phyloP scores from a whole-genome alignment of 1,140 invertebrate species.

The Papilio glaucus region DNA sequence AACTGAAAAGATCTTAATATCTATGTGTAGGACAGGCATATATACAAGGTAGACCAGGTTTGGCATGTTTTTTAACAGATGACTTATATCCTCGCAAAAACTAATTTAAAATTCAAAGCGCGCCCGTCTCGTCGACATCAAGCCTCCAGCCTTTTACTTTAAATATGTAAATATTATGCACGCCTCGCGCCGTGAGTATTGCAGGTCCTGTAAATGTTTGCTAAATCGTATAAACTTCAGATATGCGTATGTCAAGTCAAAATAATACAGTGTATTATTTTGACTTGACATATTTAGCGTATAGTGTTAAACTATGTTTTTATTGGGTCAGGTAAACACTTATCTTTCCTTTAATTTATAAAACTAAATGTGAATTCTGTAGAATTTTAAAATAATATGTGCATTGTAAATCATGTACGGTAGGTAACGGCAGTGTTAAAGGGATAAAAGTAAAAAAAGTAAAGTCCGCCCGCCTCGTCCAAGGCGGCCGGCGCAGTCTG shows the following conservation, averaged over 20 bases:
- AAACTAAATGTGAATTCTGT: neutral
- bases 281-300: neutral
- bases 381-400: neutral
- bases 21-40: neutral
- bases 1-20: no score
- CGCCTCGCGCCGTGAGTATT: neutral
- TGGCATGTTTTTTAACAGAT: conserved; percentile 58
- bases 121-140: conserved; percentile 57
- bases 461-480: conserved; percentile 32
- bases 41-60: no score
- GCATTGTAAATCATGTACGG: neutral
- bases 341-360: neutral
- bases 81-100: conserved; percentile 71
- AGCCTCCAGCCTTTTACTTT: conserved; percentile 65
- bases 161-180: conserved; percentile 46
- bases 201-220: conserved; percentile 6
- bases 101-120: conserved; percentile 78
- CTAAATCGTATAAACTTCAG: conserved; percentile 5
- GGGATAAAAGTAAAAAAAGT: conserved; percentile 48
- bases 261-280: no score
- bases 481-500: conserved; percentile 49
- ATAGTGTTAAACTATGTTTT: neutral
- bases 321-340: neutral
- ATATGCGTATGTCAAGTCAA: neutral
- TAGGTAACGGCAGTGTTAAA: neutral